Evolutionary conservation across 2,113 vertebrate genomes (phyloP).

Genomic region (Menura novaehollandiae): DNA sequence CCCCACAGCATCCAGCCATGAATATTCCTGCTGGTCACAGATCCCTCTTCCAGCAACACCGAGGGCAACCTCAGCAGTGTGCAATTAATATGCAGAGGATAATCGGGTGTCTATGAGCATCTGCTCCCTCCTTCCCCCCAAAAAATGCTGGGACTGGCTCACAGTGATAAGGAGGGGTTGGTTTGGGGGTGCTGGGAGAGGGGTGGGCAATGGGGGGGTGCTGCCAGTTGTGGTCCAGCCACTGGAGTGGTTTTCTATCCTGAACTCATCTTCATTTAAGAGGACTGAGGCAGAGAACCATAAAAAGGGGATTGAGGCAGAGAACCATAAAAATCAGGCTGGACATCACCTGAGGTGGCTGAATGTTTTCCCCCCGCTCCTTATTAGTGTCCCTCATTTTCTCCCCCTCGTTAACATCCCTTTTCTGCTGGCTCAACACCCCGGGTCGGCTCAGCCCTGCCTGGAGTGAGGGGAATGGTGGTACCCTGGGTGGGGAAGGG

Average conservation of each 20-base stretch:
- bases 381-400: neutral
- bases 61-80: neutral
- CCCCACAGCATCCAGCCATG: rapidly evolving
- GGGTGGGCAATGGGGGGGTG: neutral
- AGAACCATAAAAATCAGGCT: neutral
- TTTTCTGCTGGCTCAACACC: neutral
- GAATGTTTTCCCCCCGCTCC: rapidly evolving
- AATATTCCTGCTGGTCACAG: neutral
- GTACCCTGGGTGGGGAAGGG: neutral
- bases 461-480: rapidly evolving
- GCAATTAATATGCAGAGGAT: neutral
- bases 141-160: neutral
- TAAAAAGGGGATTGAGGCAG: neutral
- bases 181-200: neutral
- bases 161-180: rapidly evolving
- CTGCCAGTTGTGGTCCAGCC: rapidly evolving
- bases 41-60: neutral
- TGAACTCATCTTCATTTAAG: neutral
- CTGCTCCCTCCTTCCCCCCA: rapidly evolving
- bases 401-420: neutral
- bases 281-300: neutral
- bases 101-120: neutral
- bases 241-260: neutral
- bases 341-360: neutral
- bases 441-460: neutral